Evolutionary conservation across 2,888 invertebrate species (phyloP).

Genomic region (Eupithecia centaureata): DNA sequence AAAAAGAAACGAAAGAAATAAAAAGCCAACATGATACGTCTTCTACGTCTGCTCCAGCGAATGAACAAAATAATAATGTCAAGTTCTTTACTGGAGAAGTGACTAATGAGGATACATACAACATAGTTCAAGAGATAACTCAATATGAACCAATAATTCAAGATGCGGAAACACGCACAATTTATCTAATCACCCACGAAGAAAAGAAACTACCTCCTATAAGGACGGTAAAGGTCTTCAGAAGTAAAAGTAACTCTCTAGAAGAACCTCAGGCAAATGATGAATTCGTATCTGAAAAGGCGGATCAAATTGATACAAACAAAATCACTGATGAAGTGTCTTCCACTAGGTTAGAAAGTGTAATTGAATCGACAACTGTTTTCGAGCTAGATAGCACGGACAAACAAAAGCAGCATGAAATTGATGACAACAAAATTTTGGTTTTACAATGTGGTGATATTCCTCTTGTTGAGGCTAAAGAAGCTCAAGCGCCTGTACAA

Average conservation of each 20-base stretch:
- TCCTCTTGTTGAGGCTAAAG: constrained; percentile 10
- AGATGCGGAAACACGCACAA: constrained; percentile 73
- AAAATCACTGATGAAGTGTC: constrained; percentile 59
- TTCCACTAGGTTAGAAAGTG: constrained; percentile 51
- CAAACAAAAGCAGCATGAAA: neutral
- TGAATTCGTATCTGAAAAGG: constrained; percentile 43
- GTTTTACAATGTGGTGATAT: constrained; percentile 7
- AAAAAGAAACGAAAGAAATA: constrained; percentile 14
- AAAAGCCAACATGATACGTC: constrained; percentile 37
- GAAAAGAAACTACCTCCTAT: constrained; percentile 87
- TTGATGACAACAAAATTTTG: neutral
- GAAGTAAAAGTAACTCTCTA: constrained; percentile 85
- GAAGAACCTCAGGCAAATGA: constrained; percentile 56
- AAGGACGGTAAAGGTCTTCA: constrained; percentile 81
- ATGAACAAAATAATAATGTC: constrained; percentile 76
- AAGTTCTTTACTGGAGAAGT: constrained; percentile 62
- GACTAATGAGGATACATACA: constrained; percentile 59
- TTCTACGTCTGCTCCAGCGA: constrained; percentile 46
- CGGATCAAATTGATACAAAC: constrained; percentile 49
- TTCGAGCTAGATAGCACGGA: constrained; percentile 8
- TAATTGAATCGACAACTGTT: constrained; percentile 18
- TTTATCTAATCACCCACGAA: constrained; percentile 89
- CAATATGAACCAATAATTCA: constrained; percentile 59
- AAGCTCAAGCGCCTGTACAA: constrained; percentile 5
- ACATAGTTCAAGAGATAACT: constrained; percentile 66